Percentiles rank a stretch among this genome's conserved stretches.
These are phyloP conservation scores for Parnassius orleans DNA, from an alignment of 2,888 invertebrate species.

Conservation along the genomic window DNA sequence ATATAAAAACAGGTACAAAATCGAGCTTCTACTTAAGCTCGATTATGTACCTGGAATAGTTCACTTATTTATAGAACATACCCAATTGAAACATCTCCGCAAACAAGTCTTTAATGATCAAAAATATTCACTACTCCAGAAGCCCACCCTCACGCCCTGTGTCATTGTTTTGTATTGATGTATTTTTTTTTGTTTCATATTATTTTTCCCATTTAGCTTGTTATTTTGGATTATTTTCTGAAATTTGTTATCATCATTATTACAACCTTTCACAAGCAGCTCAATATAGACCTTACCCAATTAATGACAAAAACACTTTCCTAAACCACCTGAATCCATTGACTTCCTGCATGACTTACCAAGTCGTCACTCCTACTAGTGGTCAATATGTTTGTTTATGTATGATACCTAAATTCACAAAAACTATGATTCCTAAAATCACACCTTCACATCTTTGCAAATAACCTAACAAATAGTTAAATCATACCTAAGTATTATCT, in stretches of 20 bases:
- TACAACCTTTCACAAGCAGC: no score
- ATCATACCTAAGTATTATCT: no score
- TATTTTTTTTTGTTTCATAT: background rate
- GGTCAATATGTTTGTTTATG: no score
- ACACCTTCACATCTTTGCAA: no score
- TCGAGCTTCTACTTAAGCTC: conserved; percentile 9
- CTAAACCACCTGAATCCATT: no score
- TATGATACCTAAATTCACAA: no score
- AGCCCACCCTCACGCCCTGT: conserved; percentile 29
- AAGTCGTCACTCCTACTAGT: no score
- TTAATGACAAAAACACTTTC: background rate
- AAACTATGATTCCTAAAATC: no score
- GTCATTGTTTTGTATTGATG: conserved; percentile 13
- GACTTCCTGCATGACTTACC: no score
- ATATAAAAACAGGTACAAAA: conserved; percentile 2
- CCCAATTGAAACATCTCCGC: conserved; percentile 16
- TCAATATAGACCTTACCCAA: no score
- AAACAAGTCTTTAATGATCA: conserved; percentile 14
- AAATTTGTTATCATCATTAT: no score
- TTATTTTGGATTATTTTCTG: background rate
- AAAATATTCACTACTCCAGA: conserved; percentile 20
- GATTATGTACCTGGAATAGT: conserved; percentile 13
- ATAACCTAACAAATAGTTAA: no score
- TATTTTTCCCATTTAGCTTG: background rate
- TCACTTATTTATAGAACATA: conserved; percentile 7